Base-by-base conservation (phyloP, 1,140 invertebrate species). In the Leptoteleia sp. region DNA sequence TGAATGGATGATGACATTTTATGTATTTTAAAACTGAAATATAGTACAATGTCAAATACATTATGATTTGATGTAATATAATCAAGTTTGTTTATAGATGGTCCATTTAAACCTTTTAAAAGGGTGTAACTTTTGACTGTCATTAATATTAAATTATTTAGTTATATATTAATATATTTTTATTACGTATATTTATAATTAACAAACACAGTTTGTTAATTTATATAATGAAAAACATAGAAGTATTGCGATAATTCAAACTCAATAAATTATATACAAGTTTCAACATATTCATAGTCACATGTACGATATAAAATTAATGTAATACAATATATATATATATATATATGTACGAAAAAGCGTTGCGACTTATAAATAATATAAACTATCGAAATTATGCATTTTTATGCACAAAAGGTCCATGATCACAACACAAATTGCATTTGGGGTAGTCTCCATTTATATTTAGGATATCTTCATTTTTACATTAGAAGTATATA, bases 191-290 rank as follows among this genome's bases (percentile, higher is more conserved):
- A 59, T 70, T 37, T 37, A 40, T 48, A 59, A 47, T 47, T 61
- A 61, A 71, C 37, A 71, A 61, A 71, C 65, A 61, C 45, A 71
- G 67, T 71, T 71, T 71, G 55, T 70, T 52, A 59, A 40, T 12
- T 3, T 11, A 9, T 59, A 11, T 9, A 50, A 59, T 33, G 5
- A 25, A 70, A 25, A 59, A 59, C n/a, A 7, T 48, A 43, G 48
- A 68, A 11, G 25, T 17, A 42, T 33, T 17, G 25, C 47, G 16
- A 33, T 37, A 37, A 3, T 25, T 25, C 3, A 59, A 61, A 45
- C 27, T 61, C 33, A 37, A 61, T 61, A 59, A 71, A 71, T 71
- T 71, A 71, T 71, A 52, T 43, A 71, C 55, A 71, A 52, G n/a
- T 0, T 52, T 42, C 35, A 0, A 61, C 52, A 71, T 27, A 59